These are phyloP conservation scores for Heterodera carotae DNA, from an alignment of 1,140 invertebrate genomes.

Conservation along the genomic window DNA sequence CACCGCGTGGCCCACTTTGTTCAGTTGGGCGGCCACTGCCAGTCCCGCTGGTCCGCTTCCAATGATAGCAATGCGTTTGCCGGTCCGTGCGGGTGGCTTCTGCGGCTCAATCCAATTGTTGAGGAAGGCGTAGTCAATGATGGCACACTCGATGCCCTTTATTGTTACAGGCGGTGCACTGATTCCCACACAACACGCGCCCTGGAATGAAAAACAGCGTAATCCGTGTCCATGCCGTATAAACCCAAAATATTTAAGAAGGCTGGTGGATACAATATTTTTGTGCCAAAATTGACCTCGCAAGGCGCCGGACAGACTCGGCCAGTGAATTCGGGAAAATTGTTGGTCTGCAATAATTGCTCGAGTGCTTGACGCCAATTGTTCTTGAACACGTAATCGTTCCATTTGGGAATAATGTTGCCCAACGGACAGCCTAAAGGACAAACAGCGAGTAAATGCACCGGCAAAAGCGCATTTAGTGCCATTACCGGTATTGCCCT, in stretches of 20 bases:
- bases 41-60: constrained; percentile 87
- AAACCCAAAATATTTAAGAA: too few species aligned
- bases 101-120: constrained; percentile 88
- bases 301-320: constrained; percentile 97
- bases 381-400: constrained; percentile 87
- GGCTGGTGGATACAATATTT: too few species aligned
- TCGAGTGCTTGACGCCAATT: constrained; percentile 95
- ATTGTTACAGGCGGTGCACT: constrained; percentile 94
- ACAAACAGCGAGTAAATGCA: background rate
- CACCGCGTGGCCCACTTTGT: constrained; percentile 81
- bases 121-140: constrained; percentile 97
- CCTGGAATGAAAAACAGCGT: constrained; percentile 70
- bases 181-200: constrained; percentile 93
- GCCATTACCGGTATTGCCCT: constrained; percentile 88
- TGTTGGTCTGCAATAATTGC: constrained; percentile 94
- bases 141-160: constrained; percentile 97
- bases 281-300: constrained; percentile 73
- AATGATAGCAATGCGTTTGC: constrained; percentile 85
- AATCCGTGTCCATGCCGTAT: too few species aligned
- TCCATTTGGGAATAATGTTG: constrained; percentile 99
- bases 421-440: constrained; percentile 77
- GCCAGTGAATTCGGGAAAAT: constrained; percentile 98
- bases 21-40: constrained; percentile 93
- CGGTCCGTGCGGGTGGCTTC: constrained; percentile 76
- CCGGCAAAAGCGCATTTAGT: background rate